Conservation (phyloP, 30 jellyfish, hydroid and myxozoan genomes). For the Hydractinia symbiolongicarpus region DNA sequence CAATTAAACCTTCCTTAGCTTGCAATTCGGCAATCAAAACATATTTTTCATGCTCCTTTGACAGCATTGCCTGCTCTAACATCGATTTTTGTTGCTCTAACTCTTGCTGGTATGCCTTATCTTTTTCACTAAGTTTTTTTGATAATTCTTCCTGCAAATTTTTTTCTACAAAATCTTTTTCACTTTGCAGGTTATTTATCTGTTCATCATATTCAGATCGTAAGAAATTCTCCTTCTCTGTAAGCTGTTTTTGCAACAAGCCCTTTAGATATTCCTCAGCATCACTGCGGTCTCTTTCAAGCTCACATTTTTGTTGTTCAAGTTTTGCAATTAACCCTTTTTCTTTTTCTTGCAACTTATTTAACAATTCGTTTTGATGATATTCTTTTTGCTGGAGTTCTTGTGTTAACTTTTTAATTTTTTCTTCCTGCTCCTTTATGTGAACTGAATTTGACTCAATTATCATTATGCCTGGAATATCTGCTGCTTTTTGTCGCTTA, state of each 20-base stretch:
- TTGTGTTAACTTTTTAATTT: slow-evolving; percentile 30
- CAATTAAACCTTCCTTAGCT: slow-evolving; percentile 56
- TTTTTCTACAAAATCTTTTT: slow-evolving; percentile 61
- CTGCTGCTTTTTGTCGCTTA: slow-evolving; percentile 21
- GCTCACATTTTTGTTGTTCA: slow-evolving; percentile 48
- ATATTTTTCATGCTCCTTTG: slow-evolving; percentile 57
- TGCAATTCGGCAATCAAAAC: slow-evolving; percentile 42
- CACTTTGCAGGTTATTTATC: slow-evolving; percentile 38
- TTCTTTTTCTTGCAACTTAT: slow-evolving; percentile 55
- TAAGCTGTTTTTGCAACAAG: slow-evolving; percentile 51
- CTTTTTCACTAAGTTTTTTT: slow-evolving; percentile 62
- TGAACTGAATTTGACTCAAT: slow-evolving; percentile 44
- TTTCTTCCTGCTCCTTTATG: slow-evolving; percentile 60
- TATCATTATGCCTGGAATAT: slow-evolving; percentile 12
- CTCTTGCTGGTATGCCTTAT: slow-evolving; percentile 55
- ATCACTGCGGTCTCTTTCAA: slow-evolving; percentile 48
- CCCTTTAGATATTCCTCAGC: slow-evolving; percentile 57
- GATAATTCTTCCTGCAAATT: slow-evolving; percentile 55
- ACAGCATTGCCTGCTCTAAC: slow-evolving; percentile 38
- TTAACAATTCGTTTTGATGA: slow-evolving; percentile 44
- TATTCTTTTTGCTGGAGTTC: slow-evolving; percentile 41
- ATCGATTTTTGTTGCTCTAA: slow-evolving; percentile 62
- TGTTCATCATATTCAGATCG: slow-evolving; percentile 61
- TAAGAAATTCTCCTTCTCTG: slow-evolving; percentile 61
- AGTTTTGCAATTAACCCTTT: slow-evolving; percentile 45